Base-by-base conservation (phyloP, 2,888 invertebrate genomes). In the Ryuthela nishihirai region DNA sequence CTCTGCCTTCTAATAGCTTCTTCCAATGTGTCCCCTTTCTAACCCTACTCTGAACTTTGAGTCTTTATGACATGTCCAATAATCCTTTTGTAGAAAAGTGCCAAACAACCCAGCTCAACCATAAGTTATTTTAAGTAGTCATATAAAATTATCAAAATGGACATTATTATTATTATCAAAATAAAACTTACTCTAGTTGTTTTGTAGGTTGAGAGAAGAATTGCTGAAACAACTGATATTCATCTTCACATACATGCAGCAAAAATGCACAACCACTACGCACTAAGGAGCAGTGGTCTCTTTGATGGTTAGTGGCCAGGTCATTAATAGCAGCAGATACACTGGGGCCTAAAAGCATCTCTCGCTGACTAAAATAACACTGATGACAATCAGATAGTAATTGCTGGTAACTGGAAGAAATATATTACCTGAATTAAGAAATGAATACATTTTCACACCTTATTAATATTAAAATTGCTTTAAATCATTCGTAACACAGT, bases 241-340 rank as follows among this genome's bases (percentile, higher is more conserved):
- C 98, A 75, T 99, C 98, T 67, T 93, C 85, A 66, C 93, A 94
- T 0, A 97, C 85, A 73, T 95, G 91, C 29, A 97, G 83, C 29
- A 95, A 80, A 71, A 97, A 85, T 9, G 91, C 85, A 75, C 92
- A 92, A 0, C 93, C 87, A 66, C 88, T 86, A 35, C 97, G 80
- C 64, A 79, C 76, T 70, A 72, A 61, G n/a, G 68, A 52, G 75
- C 93, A 93, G 68, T 88, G 85, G 73, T 91, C 90, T 6, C 77
- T 81, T 29, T 70, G 65, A 65, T 77, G 75, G 43, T 82, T 81
- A 17, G 76, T 73, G 58, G 83, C 80, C 34, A 88, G 74, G 62
- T 84, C 82, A 41, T 76, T 76, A 55, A 91, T 81, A 15, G 87
- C 85, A 54, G 81, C 81, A 44, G 79, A 78, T 1, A 87, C 84